Evolutionary conservation across 2,113 vertebrate genomes (phyloP).

Genomic region (Piaya cayana): DNA sequence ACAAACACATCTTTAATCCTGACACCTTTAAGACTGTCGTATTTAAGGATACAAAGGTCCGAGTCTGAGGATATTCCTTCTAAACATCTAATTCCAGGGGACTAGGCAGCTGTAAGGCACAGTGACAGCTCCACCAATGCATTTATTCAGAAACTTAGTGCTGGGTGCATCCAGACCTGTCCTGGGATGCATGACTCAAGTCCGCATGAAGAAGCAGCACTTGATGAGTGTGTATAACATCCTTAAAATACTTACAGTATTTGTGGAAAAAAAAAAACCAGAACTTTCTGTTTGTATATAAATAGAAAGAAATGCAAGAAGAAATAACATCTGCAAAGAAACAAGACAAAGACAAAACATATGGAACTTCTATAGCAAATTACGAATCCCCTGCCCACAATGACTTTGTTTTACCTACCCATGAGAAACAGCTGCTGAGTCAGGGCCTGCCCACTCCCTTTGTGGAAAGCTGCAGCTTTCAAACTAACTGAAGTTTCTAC

Average conservation of each 20-base stretch:
- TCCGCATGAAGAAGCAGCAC: neutral
- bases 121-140: neutral
- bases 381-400: constrained; percentile 10
- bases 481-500: neutral
- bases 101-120: neutral
- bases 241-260: neutral
- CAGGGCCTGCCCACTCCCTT: neutral
- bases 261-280: neutral
- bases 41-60: neutral
- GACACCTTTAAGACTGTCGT: neutral
- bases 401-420: constrained; percentile 40
- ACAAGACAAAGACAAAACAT: neutral
- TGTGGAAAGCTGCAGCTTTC: neutral
- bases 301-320: constrained; percentile 9
- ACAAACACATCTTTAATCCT: neutral
- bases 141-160: neutral
- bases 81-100: neutral
- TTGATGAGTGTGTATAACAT: neutral
- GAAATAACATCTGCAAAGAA: constrained; percentile 36
- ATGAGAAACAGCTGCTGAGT: constrained; percentile 47
- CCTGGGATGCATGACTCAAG: neutral
- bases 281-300: neutral
- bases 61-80: neutral
- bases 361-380: constrained; percentile 25
- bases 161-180: neutral